Base-by-base conservation (phyloP, 2,113 vertebrate species). In the Xenotilapia caudafasciata region DNA sequence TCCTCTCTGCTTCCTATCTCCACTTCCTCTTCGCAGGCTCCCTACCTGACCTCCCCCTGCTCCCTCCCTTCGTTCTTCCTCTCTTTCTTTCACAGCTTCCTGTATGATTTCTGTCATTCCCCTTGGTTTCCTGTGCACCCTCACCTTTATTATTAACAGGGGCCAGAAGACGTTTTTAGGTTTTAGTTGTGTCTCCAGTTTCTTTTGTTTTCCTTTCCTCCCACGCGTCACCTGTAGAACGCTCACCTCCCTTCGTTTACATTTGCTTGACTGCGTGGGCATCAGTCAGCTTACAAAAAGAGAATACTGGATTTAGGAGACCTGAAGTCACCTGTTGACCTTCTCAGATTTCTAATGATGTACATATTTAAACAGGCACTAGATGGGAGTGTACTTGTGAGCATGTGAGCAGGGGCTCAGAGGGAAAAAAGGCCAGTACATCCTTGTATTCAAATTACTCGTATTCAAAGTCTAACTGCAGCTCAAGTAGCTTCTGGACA, bases 1-100 rank as follows among this genome's bases (percentile, higher is more conserved):
- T 95, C 92, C 90, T 83, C 84, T 86, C 86, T 54, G 77, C 79
- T 85, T 90, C 95, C 95, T 89, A 75, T 58, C 87, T 88, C 55
- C 81, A 55, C 92, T 94, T 95, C 93, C 94, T 92, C 70, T 93
- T 73, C 23, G 13, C 51, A 26, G 56, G 28, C 54, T 45, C 38
- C 5, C 49, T 42, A 56, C 65, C 85, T 87, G 70, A 80, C 87
- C 89, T 83, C 68, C 17, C 56, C 19, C 14, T 15, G 51, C 86
- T 68, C 62, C 89, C 83, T n/a, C 84, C 33, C 70, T 42, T 53
- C 45, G 1, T 83, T 28, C 83, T 80, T 88, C 58, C 86, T 83
- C 6, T 49, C 83, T 86, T 88, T 90, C 83, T 90, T 77, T 82
- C 47, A 5, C 19, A 3, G 9, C 54, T 86, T 89, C 86, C 84